Conservation (phyloP, 2,113 vertebrate species). For the Scomber scombrus region DNA sequence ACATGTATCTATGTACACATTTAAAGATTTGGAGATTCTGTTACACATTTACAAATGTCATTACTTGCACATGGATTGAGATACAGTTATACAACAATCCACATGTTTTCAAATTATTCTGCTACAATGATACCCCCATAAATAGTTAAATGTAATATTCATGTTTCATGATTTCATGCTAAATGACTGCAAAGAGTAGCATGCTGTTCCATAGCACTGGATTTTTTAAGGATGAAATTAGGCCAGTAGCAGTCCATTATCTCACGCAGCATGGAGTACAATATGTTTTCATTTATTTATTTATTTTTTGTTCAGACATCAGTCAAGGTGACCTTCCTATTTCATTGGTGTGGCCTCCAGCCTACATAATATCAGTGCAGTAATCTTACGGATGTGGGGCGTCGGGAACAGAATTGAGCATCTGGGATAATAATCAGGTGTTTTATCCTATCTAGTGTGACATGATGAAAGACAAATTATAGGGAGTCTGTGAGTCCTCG, state of each 20-base stretch:
- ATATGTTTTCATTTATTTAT: constrained; percentile 66
- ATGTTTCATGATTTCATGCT: constrained; percentile 61
- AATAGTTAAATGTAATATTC: constrained; percentile 78
- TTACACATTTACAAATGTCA: too few species aligned
- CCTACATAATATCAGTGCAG: constrained; percentile 63
- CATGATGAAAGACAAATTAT: constrained; percentile 57
- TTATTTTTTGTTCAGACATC: constrained; percentile 64
- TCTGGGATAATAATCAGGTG: constrained; percentile 54
- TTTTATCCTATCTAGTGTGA: constrained; percentile 53
- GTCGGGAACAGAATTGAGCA: constrained; percentile 56
- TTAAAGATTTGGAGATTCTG: too few species aligned
- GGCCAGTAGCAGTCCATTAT: constrained; percentile 84
- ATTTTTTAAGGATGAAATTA: constrained; percentile 85
- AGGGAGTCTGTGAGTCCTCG: constrained; percentile 28
- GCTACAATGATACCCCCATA: too few species aligned
- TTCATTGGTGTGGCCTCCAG: constrained; percentile 71
- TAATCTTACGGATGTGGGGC: constrained; percentile 59
- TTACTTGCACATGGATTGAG: too few species aligned
- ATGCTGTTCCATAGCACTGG: constrained; percentile 67
- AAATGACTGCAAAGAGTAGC: constrained; percentile 67
- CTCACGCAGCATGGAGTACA: constrained; percentile 78
- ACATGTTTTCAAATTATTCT: too few species aligned
- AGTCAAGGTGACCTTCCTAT: constrained; percentile 83
- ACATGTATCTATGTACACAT: too few species aligned
- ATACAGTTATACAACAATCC: too few species aligned